phyloP scores from a whole-genome alignment of 1,140 invertebrate species.

The Heliconius congener region DNA sequence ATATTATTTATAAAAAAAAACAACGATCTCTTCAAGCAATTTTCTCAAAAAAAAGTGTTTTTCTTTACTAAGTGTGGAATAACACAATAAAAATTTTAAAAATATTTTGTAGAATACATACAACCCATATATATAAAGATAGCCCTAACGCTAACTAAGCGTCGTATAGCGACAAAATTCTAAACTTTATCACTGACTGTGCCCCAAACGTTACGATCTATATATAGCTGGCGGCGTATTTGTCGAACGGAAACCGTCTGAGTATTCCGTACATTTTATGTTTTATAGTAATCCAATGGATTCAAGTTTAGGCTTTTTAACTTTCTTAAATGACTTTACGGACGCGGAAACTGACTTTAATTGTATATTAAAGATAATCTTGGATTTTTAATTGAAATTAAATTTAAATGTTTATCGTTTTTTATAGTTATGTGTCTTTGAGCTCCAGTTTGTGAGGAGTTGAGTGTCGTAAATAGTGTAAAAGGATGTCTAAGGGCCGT shows the following conservation, averaged over 20 bases:
- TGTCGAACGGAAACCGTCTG: conserved; percentile 13
- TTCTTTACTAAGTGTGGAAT: too few relatives aligned
- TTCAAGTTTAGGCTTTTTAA: conserved; percentile 17
- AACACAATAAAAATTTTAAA: too few relatives aligned
- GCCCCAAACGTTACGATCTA: not conserved
- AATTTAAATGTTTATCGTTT: conserved; percentile 1
- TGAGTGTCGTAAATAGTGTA: not conserved
- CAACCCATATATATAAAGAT: not conserved
- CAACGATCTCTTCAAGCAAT: too few relatives aligned
- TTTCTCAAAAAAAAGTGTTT: too few relatives aligned
- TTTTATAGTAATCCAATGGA: conserved; percentile 6
- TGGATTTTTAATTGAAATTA: conserved; percentile 6
- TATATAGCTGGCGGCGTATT: not conserved
- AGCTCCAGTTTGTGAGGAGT: not conserved
- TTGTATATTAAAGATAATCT: not conserved
- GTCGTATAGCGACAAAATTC: conserved; percentile 6
- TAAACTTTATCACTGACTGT: not conserved
- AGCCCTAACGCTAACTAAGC: not conserved
- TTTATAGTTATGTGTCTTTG: not conserved
- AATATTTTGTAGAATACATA: too few relatives aligned
- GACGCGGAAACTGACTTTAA: conserved; percentile 1
- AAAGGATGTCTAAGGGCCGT: not conserved
- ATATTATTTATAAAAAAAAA: too few relatives aligned
- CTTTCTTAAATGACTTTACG: not conserved
- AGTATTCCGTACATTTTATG: conserved; percentile 16